Evolutionary conservation across 1,140 invertebrate genomes (phyloP), one percentile per base, ranked within the genome.

Genomic region (Diploscapter pachys): DNA sequence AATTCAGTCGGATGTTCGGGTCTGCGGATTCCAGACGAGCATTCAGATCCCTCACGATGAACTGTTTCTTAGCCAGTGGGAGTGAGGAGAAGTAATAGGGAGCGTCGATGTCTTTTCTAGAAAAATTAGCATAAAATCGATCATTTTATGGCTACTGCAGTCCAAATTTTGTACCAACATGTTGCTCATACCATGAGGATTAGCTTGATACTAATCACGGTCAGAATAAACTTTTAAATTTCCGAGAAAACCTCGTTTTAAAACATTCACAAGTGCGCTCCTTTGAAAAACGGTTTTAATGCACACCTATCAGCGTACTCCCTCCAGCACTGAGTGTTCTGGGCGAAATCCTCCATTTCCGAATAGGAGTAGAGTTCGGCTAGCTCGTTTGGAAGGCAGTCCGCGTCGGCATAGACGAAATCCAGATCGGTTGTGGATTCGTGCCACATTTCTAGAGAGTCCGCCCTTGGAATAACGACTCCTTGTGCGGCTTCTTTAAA

Each of bases 281-380:
- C 31, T 31, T 31, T 31, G 31, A 49, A 75, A 73, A 53, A 63
- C 72, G 3, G 63, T 63, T 77, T 67, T 80, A 6, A 78, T n/a
- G 61, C 9, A 55, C 50, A 50, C 31, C 83, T 78, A 11, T 77
- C 76, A 13, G 73, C 63, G 77, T 83, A 83, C n/a, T 71, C 73
- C 51, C 71, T 63, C 72, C 77, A 85, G 5, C 69, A 65, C 8
- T 80, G 67, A 6, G 76, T 70, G 62, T 83, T 83, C 5, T 74
- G 66, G 5, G 79, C 73, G 55, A 76, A 85, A 31, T 85, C 83
- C 9, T 84, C 80, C 79, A 85, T 76, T 54, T 85, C 83, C 2
- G 83, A 81, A 75, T 85, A 85, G 4, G 82, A 79, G 67, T 85
- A 85, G 8, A 85, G 64, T 55, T 85, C 84, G n/a, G 84, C 73